Base-by-base conservation (phyloP, 2,888 invertebrate genomes). In the Scaptodrosophila latifasciaeformis region DNA sequence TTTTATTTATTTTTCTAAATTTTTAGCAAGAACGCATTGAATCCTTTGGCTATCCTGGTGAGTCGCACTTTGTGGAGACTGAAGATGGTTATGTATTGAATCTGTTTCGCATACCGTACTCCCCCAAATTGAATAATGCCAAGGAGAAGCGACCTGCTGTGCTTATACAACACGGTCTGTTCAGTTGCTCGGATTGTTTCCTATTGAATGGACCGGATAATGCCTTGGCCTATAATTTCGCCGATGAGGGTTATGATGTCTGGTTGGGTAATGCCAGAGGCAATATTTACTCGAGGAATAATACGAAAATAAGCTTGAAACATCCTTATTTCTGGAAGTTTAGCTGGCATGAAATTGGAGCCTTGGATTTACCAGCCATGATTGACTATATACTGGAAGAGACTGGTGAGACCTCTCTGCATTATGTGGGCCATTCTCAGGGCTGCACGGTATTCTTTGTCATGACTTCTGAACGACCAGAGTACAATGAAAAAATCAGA, bases 51-150 rank as follows among this genome's bases (percentile, higher is more conserved):
- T 95, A 93, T 82, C 87, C 89, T 0, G 88, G 91, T 0, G 93
- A 95, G 85, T 89, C 90, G 1, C 93, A 94, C 72, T 87, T 88
- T 0, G 88, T 93, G 0, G 85, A 89, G 45, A 96, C 96, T 0
- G 88, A 90, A 19, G 96, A 96, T 84, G 96, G 95, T 1, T 96
- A 94, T 84, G 88, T 96, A 40, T 87, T 96, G 42, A 91, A 91
- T 1, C 65, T 96, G 43, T 96, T 96, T 78, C 90, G 96, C 59
- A 95, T 96, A 75, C 93, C 94, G 0, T 62, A 84, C 45, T 83
- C 84, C 7, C 75, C 81, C n/a, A 75, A 66, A 40, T 62, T 92
- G 48, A 55, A 65, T 45, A 82, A 80, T 52, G 61, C 67, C 13
- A 67, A 62, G 49, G 83, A 87, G 56, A 72, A 70, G 60, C 88